Conservation (phyloP, 1,140 invertebrate genomes). For the Tetranychus cinnabarinus region DNA sequence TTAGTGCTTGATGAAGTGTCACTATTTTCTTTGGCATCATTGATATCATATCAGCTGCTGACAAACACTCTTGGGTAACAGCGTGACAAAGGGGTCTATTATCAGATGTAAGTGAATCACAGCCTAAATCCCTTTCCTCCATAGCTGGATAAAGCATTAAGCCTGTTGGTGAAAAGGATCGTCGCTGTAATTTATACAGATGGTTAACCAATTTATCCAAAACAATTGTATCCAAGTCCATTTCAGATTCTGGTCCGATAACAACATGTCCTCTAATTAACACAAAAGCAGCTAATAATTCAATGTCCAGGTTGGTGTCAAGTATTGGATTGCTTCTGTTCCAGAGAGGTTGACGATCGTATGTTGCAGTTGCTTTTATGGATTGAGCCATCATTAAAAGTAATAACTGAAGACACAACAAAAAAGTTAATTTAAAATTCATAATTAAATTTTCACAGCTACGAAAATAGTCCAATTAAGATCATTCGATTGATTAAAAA, state of each 20-base stretch:
- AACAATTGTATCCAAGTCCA: slow-evolving; percentile 2
- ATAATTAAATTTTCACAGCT: no score
- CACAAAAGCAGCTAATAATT: background rate
- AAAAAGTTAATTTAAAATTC: no score
- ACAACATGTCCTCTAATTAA: slow-evolving; percentile 6
- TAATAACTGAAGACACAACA: no score
- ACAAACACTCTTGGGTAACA: slow-evolving; percentile 7
- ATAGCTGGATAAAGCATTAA: background rate
- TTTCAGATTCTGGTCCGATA: slow-evolving; percentile 4
- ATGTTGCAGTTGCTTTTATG: no score
- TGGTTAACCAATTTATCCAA: slow-evolving; percentile 3
- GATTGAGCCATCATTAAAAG: no score
- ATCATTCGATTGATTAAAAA: no score
- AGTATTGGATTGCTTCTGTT: background rate
- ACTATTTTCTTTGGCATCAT: slow-evolving; percentile 1
- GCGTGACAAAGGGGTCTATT: slow-evolving; percentile 1
- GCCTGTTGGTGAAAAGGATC: background rate
- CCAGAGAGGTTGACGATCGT: background rate
- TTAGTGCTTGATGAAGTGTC: slow-evolving; percentile 4
- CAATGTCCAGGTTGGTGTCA: background rate
- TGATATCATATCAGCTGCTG: slow-evolving; percentile 2
- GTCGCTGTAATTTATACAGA: slow-evolving; percentile 4
- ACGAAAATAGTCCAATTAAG: no score
- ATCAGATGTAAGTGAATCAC: background rate
- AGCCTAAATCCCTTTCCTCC: slow-evolving; percentile 6